A percentile compares a stretch with the other conserved stretches of the same genome.
Evolutionary conservation across 2,797 vertebrate genomes (phyloP).

Genomic region (Chloroceryle amazona): DNA sequence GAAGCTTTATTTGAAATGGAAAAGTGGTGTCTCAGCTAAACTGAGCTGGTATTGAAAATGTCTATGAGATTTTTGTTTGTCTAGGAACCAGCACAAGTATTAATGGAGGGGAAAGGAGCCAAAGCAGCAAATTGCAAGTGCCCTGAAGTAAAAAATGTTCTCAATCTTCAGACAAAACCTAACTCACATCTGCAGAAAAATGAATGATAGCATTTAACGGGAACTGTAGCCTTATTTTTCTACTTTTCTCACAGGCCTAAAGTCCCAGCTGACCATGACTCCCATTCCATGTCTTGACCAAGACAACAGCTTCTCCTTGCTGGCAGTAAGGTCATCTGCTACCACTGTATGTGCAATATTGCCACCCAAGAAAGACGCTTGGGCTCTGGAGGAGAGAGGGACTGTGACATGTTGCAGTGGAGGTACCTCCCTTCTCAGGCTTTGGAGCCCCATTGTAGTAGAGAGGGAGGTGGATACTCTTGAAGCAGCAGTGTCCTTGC

Average conservation of each 20-base stretch:
- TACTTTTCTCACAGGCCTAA: neutral
- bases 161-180: neutral
- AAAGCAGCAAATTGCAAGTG: neutral
- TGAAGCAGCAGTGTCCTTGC: neutral
- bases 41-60: neutral
- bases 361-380: neutral
- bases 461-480: neutral
- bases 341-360: rapidly evolving
- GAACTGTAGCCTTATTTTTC: neutral
- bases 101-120: neutral
- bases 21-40: neutral
- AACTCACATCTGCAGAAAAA: neutral
- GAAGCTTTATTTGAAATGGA: neutral
- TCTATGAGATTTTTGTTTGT: neutral
- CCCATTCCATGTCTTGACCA: neutral
- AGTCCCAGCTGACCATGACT: neutral
- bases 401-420: neutral
- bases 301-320: neutral
- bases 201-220: neutral
- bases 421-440: neutral
- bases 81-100: neutral
- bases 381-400: neutral
- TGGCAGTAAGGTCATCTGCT: neutral
- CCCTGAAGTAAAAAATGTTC: neutral
- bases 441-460: neutral